Percentiles rank a stretch among this genome's conserved stretches.
Conservation (phyloP, 1,140 invertebrate genomes). For the Geopemphigus sp. region DNA sequence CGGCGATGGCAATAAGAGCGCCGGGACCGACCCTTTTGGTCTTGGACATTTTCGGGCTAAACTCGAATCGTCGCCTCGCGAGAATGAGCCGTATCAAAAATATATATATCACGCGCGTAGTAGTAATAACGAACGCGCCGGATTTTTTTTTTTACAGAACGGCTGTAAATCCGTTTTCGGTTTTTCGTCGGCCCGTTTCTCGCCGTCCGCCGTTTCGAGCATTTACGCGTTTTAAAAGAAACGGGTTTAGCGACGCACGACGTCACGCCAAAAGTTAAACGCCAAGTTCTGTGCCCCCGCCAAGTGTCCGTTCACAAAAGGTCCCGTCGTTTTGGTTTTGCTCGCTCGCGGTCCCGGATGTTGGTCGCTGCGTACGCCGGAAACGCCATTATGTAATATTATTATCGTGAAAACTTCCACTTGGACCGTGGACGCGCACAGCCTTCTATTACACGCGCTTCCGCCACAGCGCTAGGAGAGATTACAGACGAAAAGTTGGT, state of each 20-base stretch:
- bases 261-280: slow-evolving; percentile 30
- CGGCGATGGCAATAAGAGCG: background rate
- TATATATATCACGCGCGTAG: background rate
- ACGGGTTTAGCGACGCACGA: background rate
- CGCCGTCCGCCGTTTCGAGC: too few relatives aligned
- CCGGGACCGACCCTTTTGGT: too few relatives aligned
- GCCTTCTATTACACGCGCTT: background rate
- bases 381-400: slow-evolving; percentile 32
- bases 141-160: too few relatives aligned
- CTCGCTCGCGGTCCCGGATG: background rate
- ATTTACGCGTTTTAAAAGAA: background rate
- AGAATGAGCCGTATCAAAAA: too few relatives aligned
- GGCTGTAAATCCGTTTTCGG: too few relatives aligned
- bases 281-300: slow-evolving; percentile 1
- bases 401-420: slow-evolving; percentile 33
- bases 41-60: background rate
- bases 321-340: background rate
- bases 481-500: slow-evolving; percentile 1
- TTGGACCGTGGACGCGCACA: background rate
- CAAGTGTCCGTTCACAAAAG: slow-evolving; percentile 6
- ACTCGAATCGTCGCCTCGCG: background rate
- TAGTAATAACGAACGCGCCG: too few relatives aligned
- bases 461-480: background rate
- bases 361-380: background rate
- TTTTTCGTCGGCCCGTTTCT: too few relatives aligned